Conservation (phyloP, 2,888 invertebrate species). For the Linnaemya vulpina region DNA sequence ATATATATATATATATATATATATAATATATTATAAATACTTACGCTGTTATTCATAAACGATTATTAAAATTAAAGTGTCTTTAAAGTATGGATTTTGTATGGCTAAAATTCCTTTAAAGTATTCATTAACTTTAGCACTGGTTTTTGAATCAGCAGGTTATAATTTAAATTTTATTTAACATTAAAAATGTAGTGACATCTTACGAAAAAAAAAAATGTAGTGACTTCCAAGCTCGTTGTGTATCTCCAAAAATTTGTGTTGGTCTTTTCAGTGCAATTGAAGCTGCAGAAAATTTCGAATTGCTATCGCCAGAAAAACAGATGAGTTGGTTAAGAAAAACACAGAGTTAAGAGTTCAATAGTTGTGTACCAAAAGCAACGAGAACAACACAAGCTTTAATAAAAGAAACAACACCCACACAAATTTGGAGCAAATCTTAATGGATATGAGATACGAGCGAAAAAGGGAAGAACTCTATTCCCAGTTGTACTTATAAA, state of each 20-base stretch:
- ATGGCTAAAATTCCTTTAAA: no score
- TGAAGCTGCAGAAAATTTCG: slow-evolving; percentile 13
- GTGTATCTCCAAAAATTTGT: neutral
- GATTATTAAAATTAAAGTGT: no score
- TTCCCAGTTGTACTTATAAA: neutral
- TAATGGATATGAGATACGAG: slow-evolving; percentile 51
- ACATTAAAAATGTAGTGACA: neutral
- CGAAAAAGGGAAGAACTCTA: slow-evolving; percentile 46
- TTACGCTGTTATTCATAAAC: no score
- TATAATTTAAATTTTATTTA: no score
- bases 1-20: no score
- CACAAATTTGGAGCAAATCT: slow-evolving; percentile 65
- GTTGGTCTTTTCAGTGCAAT: slow-evolving; percentile 26
- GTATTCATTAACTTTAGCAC: no score
- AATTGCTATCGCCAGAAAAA: slow-evolving; percentile 33
- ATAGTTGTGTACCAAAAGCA: slow-evolving; percentile 40
- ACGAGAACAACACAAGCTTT: slow-evolving; percentile 55
- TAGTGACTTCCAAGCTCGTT: neutral
- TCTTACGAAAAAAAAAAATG: neutral
- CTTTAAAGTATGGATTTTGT: no score
- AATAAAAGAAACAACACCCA: slow-evolving; percentile 70
- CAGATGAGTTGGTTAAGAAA: slow-evolving; percentile 57
- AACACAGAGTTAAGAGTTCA: slow-evolving; percentile 62
- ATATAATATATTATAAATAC: no score
- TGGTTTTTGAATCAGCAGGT: no score